These are phyloP conservation scores for Carabus problematicus DNA, from an alignment of 2,888 invertebrate genomes.

Conservation along the genomic window DNA sequence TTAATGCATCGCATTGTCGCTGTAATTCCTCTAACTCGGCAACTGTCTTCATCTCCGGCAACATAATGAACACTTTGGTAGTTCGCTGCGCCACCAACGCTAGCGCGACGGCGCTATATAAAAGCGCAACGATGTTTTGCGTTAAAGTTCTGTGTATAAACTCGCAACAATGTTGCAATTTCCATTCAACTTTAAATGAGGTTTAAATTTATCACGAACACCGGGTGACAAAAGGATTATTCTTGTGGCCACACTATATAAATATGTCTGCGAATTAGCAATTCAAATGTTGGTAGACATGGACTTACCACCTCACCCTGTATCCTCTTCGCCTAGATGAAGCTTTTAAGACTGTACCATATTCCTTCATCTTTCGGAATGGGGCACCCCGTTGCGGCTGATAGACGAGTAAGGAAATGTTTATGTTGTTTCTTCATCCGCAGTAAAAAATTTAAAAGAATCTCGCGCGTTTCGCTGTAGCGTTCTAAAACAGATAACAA, in stretches of 20 bases:
- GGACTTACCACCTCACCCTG: no score
- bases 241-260: conserved; percentile 47
- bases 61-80: conserved; percentile 45
- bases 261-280: conserved; percentile 52
- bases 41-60: conserved; percentile 21
- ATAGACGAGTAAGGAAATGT: no score
- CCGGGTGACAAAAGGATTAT: conserved; percentile 49
- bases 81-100: conserved; percentile 7
- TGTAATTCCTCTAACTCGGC: no score
- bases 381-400: no score
- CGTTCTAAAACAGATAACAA: no score
- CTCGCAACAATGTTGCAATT: conserved; percentile 45
- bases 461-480: no score
- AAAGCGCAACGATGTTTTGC: conserved; percentile 46
- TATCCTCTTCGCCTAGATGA: no score
- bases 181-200: conserved; percentile 49
- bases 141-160: conserved; percentile 43
- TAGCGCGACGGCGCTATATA: conserved; percentile 27
- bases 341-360: no score
- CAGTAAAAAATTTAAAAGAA: no score
- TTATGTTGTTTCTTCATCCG: no score
- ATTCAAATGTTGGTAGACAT: conserved; percentile 52
- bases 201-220: conserved; percentile 48
- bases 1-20: not conserved
- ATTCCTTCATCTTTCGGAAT: no score